phyloP scores from a whole-genome alignment of 2,113 vertebrate species.

The Dromaius novaehollandiae region DNA sequence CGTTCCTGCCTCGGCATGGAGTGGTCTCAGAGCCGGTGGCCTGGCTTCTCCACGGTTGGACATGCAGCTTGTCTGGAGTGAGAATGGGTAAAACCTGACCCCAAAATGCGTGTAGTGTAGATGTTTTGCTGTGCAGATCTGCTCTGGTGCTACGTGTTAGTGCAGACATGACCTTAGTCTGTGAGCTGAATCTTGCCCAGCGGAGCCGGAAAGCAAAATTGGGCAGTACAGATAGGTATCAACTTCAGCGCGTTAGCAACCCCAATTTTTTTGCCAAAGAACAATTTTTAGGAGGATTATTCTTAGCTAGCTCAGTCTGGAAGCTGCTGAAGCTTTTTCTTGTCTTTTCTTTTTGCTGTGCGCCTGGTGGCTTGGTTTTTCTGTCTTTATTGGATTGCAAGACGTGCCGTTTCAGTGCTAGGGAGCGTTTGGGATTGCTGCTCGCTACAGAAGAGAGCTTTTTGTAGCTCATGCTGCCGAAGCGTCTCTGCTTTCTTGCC shows the following conservation, averaged over 20 bases:
- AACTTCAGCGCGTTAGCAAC: not conserved
- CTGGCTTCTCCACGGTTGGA: too few relatives aligned
- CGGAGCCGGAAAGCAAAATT: too few relatives aligned
- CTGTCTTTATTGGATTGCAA: not conserved
- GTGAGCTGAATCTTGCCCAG: not conserved
- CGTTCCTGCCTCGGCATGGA: too few relatives aligned
- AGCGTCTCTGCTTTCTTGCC: not conserved
- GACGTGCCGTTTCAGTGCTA: fast-evolving
- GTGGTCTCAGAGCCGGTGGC: too few relatives aligned
- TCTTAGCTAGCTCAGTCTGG: not conserved
- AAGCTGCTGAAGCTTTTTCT: not conserved
- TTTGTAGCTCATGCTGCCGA: not conserved
- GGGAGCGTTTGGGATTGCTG: too few relatives aligned
- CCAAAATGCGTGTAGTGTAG: too few relatives aligned
- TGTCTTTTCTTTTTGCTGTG: not conserved
- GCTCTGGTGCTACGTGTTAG: fast-evolving
- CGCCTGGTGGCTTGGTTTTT: not conserved
- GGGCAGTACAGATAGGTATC: fast-evolving
- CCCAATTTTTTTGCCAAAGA: not conserved
- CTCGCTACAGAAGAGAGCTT: not conserved
- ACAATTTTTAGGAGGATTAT: not conserved
- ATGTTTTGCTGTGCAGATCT: not conserved
- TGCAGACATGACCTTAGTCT: fast-evolving
- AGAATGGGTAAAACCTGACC: too few relatives aligned
- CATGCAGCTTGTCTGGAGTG: too few relatives aligned